A percentile compares a stretch with the other conserved stretches of the same genome.
Evolutionary conservation across 2,888 invertebrate species (phyloP).

Genomic region (Euplexia lucipara): DNA sequence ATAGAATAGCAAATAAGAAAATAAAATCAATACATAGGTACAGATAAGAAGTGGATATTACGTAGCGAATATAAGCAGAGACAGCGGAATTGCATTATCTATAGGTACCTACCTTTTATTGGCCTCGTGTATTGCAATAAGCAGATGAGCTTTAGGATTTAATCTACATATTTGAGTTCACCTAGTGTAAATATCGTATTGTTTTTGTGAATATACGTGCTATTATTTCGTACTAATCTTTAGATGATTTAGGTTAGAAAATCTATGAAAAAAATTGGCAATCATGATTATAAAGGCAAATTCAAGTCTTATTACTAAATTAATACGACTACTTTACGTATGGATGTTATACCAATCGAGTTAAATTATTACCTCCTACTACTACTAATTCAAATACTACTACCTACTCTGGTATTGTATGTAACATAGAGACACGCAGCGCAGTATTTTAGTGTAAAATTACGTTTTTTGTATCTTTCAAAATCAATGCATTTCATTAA

Average conservation of each 20-base stretch:
- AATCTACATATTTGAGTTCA: conserved; percentile 58
- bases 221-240: conserved; percentile 9
- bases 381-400: too few relatives aligned
- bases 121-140: conserved; percentile 44
- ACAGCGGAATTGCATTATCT: conserved; percentile 51
- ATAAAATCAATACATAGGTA: conserved; percentile 72
- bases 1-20: conserved; percentile 74
- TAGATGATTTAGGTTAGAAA: neutral
- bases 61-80: conserved; percentile 46
- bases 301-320: too few relatives aligned
- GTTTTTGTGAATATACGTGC: conserved; percentile 21
- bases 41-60: conserved; percentile 46
- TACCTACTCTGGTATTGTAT: too few relatives aligned
- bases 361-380: too few relatives aligned
- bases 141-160: conserved; percentile 47
- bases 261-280: too few relatives aligned
- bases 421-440: too few relatives aligned
- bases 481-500: too few relatives aligned
- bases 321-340: too few relatives aligned
- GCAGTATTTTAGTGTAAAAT: too few relatives aligned
- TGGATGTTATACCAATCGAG: too few relatives aligned
- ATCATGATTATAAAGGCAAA: too few relatives aligned
- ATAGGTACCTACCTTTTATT: conserved; percentile 1
- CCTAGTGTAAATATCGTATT: conserved; percentile 42
- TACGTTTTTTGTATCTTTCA: too few relatives aligned